A percentile compares a stretch with the other conserved stretches of the same genome.
Evolutionary conservation across 2,797 vertebrate genomes (phyloP).

Genomic region (Cirrhinus molitorella): DNA sequence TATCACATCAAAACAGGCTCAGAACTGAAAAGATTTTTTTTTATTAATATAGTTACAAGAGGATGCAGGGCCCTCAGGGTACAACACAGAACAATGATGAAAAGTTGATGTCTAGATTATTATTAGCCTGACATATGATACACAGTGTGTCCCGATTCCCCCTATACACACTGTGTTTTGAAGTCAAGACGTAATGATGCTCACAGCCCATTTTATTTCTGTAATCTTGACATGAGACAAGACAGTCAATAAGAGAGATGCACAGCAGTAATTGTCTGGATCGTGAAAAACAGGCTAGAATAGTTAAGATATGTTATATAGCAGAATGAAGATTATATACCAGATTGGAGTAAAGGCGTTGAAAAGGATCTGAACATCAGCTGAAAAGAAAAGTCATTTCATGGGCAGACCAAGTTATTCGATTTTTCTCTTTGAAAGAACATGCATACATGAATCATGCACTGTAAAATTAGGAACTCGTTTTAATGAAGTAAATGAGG

Average conservation of each 20-base stretch:
- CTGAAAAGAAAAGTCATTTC: neutral
- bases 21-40: neutral
- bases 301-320: neutral
- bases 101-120: conserved; percentile 29
- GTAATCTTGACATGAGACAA: conserved; percentile 9
- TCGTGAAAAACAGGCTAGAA: conserved; percentile 12
- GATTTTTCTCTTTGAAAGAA: neutral
- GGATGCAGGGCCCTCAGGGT: neutral
- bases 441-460: neutral
- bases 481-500: neutral
- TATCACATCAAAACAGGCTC: neutral
- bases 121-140: conserved; percentile 2
- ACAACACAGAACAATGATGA: neutral
- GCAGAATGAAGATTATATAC: neutral
- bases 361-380: neutral
- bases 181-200: neutral
- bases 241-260: neutral
- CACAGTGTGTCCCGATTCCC: neutral
- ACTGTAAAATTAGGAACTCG: neutral
- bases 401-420: neutral
- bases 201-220: neutral
- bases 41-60: neutral
- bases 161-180: neutral
- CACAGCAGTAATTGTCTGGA: neutral
- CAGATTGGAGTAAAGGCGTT: neutral